Conservation (phyloP, 2,113 vertebrate genomes). For the Orycteropus afer region DNA sequence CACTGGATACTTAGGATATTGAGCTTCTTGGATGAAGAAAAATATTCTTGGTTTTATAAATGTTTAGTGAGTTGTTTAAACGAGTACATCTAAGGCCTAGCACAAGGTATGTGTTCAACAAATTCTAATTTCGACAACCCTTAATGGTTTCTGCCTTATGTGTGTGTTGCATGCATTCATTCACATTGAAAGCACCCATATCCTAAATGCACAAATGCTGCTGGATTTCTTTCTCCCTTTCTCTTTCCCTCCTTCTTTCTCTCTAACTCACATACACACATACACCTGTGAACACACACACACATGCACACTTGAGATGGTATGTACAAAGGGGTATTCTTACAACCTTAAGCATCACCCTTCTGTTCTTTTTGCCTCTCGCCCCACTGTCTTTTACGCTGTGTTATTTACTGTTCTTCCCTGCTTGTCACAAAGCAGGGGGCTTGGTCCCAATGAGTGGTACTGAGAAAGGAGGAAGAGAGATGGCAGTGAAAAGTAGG, state of each 20-base stretch:
- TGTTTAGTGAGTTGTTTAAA: not conserved
- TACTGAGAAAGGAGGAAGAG: not conserved
- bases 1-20: not conserved
- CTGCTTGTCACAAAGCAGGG: not conserved
- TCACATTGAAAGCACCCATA: not conserved
- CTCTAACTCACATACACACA: not conserved
- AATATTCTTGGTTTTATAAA: not conserved
- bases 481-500: not conserved
- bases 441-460: not conserved
- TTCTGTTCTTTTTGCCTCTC: not conserved
- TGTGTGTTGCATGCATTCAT: not conserved
- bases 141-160: not conserved
- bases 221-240: not conserved
- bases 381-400: not conserved
- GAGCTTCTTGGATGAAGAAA: not conserved
- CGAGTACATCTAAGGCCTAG: not conserved
- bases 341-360: not conserved
- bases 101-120: not conserved
- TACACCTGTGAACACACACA: not conserved
- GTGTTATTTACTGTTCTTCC: not conserved
- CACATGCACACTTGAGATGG: not conserved
- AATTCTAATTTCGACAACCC: not conserved
- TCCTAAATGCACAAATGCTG: not conserved
- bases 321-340: not conserved
- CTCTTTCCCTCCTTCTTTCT: accelerated